These are phyloP conservation scores for Ceryle rudis DNA, from an alignment of 2,797 vertebrate genomes.

Conservation along the genomic window DNA sequence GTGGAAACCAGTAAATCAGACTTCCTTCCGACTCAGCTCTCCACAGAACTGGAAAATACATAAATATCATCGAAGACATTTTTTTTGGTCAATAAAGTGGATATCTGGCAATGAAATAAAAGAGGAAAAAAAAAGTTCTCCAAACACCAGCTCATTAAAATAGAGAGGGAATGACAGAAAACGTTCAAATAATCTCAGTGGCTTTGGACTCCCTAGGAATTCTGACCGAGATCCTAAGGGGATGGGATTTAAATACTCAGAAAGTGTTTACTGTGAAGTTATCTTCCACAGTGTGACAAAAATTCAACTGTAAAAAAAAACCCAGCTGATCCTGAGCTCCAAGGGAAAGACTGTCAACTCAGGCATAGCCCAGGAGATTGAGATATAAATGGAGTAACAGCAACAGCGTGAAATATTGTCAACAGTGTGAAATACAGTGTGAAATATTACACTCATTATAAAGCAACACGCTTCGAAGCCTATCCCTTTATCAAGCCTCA, in stretches of 20 bases:
- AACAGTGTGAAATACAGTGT: slow-evolving; percentile 51
- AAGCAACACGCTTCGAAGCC: background rate
- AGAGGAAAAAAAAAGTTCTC: background rate
- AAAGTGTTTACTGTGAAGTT: background rate
- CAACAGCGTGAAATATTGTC: background rate
- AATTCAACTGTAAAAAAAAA: background rate
- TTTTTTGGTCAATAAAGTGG: background rate
- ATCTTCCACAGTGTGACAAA: background rate
- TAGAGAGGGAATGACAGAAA: background rate
- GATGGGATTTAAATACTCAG: background rate
- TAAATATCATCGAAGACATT: background rate
- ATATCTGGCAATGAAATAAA: background rate
- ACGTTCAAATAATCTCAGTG: background rate
- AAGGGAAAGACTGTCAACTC: background rate
- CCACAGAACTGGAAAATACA: background rate
- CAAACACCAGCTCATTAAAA: background rate
- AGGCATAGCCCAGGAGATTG: background rate
- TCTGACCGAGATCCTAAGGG: background rate
- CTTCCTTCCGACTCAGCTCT: background rate
- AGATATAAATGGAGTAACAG: slow-evolving; percentile 39
- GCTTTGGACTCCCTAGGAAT: background rate
- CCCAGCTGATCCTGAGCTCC: background rate
- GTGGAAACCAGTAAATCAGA: background rate
- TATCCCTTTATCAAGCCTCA: background rate
- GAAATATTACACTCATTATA: slow-evolving; percentile 59